Evolutionary conservation across 2,888 invertebrate genomes (phyloP).

Genomic region (Sarcophaga rosellei): DNA sequence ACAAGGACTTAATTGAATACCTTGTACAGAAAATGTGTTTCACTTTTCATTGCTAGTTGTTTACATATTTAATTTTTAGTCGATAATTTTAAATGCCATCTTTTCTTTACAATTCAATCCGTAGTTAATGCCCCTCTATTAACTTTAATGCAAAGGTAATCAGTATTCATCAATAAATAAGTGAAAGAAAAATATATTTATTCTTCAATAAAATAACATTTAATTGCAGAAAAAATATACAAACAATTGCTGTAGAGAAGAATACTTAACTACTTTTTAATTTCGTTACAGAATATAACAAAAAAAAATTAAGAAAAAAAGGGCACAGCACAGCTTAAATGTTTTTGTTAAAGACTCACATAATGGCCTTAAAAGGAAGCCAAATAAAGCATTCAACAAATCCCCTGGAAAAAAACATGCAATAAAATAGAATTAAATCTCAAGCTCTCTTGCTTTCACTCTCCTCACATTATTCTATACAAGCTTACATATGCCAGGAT

Average conservation of each 20-base stretch:
- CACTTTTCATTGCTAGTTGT: too few species aligned
- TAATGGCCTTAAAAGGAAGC: slow-evolving; percentile 59
- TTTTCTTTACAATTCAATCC: neutral
- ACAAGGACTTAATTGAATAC: too few species aligned
- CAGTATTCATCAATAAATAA: slow-evolving; percentile 58
- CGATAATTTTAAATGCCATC: too few species aligned
- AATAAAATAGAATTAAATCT: slow-evolving; percentile 68
- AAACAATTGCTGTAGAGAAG: slow-evolving; percentile 51
- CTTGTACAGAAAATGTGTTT: too few species aligned
- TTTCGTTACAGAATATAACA: slow-evolving; percentile 20
- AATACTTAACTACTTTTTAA: slow-evolving; percentile 43
- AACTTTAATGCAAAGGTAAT: slow-evolving; percentile 24
- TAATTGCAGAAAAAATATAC: slow-evolving; percentile 26
- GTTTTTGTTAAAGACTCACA: slow-evolving; percentile 46
- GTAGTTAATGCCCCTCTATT: neutral
- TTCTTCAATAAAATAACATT: slow-evolving; percentile 40
- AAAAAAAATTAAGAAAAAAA: slow-evolving; percentile 14
- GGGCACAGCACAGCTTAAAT: slow-evolving; percentile 20
- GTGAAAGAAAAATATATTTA: slow-evolving; percentile 43
- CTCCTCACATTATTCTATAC: too few species aligned
- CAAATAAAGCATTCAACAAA: slow-evolving; percentile 69
- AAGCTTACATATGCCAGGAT: too few species aligned
- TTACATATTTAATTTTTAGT: too few species aligned
- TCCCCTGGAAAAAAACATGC: slow-evolving; percentile 57
- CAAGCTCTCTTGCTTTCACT: neutral